Evolutionary conservation across 2,113 vertebrate species (phyloP), one percentile per base, ranked within the genome.

Genomic region (Proterorhinus semilunaris): DNA sequence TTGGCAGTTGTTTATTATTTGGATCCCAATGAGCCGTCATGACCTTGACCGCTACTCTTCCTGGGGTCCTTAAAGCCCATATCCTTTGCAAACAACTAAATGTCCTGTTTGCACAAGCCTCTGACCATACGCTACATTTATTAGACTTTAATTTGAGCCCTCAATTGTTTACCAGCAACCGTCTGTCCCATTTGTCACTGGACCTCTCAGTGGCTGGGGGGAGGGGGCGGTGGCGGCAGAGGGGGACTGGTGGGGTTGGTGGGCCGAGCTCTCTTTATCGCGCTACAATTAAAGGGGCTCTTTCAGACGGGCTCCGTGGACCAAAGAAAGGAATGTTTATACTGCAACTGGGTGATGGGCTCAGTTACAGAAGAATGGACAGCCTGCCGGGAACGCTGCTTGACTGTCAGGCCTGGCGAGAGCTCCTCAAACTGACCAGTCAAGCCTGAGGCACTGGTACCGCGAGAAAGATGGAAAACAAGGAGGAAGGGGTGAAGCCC

Each of bases 241-340:
- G 77, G 66, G 70, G 74, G 77, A 64, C 71, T 53, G 48, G 65
- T 57, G 48, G 50, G 48, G 16, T 27, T 65, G 47, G 76, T 21
- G 59, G 65, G 74, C 83, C 69, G 69, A 80, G 80, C 72, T 61
- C 68, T 80, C 81, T 87, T 90, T 84, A 88, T 90, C 87, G 42
- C 77, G 79, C 85, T 87, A 79, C 83, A 91, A 90, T 93, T 93
- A 91, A 90, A 93, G 87, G 83, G 86, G 77, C 86, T 84, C 87
- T 92, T 93, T 93, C 89, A 91, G 81, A 82, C 72, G 66, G 78
- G 79, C 87, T 87, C 83, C 9, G 66, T 66, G 27, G 72, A 83
- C 78, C 84, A 85, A 89, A 92, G 90, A 93, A 92, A 92, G 89
- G 85, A 86, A 90, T 88, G 88, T 87, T 92, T 92, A 91, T 92